Conservation (phyloP, 2,888 invertebrate species). For the Drosophila maculinotata region DNA sequence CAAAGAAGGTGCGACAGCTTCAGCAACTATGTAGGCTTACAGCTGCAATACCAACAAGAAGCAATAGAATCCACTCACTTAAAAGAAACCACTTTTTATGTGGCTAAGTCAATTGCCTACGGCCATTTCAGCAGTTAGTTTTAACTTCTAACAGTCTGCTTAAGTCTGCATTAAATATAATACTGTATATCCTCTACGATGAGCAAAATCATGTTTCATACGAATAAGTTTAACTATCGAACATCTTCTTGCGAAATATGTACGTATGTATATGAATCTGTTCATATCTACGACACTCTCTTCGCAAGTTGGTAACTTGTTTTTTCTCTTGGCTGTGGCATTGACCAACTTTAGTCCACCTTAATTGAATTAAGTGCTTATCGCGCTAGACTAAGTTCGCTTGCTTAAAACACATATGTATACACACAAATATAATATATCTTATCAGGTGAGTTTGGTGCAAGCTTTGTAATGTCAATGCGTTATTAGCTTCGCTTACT, state of each 20-base stretch:
- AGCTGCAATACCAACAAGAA: neutral
- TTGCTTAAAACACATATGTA: constrained; percentile 17
- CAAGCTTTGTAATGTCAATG: constrained; percentile 61
- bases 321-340: constrained; percentile 34
- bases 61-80: neutral
- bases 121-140: neutral
- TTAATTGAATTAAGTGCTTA: constrained; percentile 62
- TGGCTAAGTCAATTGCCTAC: neutral
- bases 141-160: neutral
- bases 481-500: constrained; percentile 19
- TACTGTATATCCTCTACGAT: too few relatives aligned
- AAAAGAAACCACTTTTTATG: too few relatives aligned
- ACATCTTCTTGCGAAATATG: neutral
- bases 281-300: constrained; percentile 10
- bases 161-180: too few relatives aligned
- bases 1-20: neutral
- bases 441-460: constrained; percentile 61
- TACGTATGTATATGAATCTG: too few relatives aligned
- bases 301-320: constrained; percentile 19
- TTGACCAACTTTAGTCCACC: constrained; percentile 66
- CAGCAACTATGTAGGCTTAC: neutral
- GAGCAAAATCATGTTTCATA: too few relatives aligned
- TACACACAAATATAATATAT: constrained; percentile 31
- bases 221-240: too few relatives aligned
- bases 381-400: constrained; percentile 39